Conservation (phyloP, 2,113 vertebrate species). For the Acrocephalus arundinaceus region DNA sequence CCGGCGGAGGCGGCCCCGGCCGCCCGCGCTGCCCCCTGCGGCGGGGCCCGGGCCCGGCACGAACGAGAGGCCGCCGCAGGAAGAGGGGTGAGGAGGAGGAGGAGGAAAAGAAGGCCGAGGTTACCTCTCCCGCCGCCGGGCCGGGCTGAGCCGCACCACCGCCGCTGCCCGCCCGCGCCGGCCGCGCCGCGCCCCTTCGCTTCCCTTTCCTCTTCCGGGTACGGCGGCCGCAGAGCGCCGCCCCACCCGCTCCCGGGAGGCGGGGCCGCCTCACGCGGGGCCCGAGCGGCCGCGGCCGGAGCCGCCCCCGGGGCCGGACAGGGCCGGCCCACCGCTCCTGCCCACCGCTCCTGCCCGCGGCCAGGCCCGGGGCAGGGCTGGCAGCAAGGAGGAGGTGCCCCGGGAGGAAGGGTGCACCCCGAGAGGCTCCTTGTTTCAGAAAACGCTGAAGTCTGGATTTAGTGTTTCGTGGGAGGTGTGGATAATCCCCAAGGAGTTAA, state of each 20-base stretch:
- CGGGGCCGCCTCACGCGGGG: neutral
- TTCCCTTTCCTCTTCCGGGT: neutral
- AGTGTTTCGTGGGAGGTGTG: neutral
- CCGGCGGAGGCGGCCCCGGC: neutral
- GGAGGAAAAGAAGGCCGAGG: neutral
- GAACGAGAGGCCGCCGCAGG: too few relatives aligned
- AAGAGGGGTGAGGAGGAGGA: neutral
- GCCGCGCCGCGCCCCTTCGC: neutral
- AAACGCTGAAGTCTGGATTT: neutral
- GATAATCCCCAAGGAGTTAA: neutral
- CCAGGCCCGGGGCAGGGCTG: fast-evolving
- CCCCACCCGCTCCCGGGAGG: too few relatives aligned
- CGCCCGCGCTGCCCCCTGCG: neutral
- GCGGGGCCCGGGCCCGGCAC: neutral
- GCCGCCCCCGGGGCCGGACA: too few relatives aligned
- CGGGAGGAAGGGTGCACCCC: fast-evolving
- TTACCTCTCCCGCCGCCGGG: neutral
- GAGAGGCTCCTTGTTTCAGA: fast-evolving
- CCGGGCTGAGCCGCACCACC: neutral
- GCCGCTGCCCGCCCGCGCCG: neutral
- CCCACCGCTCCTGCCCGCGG: fast-evolving
- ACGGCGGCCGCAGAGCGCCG: neutral
- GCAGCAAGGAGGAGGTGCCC: neutral
- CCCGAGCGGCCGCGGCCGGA: too few relatives aligned
- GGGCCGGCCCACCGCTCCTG: too few relatives aligned